Evolutionary conservation across 2,113 vertebrate genomes (phyloP).

Genomic region (Boulengeromyrus knoepffleri): DNA sequence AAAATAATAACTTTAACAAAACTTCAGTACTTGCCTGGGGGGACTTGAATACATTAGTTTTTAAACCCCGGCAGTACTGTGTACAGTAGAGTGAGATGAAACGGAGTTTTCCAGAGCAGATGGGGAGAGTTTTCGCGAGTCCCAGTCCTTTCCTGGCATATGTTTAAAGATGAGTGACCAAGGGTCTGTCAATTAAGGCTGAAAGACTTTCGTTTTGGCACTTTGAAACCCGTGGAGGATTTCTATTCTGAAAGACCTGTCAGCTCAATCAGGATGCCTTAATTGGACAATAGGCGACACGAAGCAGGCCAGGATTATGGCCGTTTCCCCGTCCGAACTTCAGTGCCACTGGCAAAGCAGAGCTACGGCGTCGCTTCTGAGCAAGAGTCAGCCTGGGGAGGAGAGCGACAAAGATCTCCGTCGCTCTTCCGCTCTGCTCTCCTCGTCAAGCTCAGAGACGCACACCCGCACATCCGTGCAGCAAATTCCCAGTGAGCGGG

Average conservation of each 20-base stretch:
- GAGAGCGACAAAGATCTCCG: background rate
- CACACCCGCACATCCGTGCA: background rate
- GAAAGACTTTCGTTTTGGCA: conserved; percentile 10
- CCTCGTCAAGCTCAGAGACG: background rate
- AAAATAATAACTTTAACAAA: background rate
- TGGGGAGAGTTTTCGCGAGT: conserved; percentile 11
- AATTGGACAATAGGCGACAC: background rate
- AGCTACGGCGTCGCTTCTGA: background rate
- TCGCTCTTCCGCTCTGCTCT: background rate
- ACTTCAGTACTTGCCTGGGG: background rate
- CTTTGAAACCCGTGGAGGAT: background rate
- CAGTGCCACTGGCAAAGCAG: background rate
- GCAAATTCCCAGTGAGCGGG: background rate
- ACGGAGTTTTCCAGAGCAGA: conserved; percentile 3
- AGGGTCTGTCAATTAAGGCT: conserved; percentile 24
- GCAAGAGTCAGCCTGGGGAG: background rate
- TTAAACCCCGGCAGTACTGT: background rate
- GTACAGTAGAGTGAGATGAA: conserved; percentile 16
- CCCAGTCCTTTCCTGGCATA: conserved; percentile 13
- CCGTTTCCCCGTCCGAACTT: background rate
- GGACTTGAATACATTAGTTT: conserved; percentile 21
- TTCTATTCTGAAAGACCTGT: background rate
- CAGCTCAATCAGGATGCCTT: background rate
- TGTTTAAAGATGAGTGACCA: conserved; percentile 16
- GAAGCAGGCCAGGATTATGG: background rate